Base-by-base conservation (phyloP, 2,888 invertebrate species). In the Dicroscelio sp. region DNA sequence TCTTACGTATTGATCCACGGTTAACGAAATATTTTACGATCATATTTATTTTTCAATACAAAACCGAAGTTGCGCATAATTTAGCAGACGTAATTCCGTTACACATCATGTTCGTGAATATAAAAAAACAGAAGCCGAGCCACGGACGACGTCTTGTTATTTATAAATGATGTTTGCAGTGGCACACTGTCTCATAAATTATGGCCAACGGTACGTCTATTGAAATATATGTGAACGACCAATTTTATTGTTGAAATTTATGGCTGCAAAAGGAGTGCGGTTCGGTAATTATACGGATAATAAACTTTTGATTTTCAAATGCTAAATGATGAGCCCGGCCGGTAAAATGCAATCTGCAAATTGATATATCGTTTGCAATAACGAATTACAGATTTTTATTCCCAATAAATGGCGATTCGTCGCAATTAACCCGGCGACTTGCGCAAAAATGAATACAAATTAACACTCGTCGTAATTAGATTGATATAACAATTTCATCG, bases 121-220 rank as follows among this genome's bases (percentile, higher is more conserved):
- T 55, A 58, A n/a, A 65, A 60, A 83, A 30, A 71, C 17, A 60
- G 10, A 71, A 71, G 20, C 27, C 27, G 69, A 6, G 65, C n/a
- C n/a, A n/a, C n/a, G n/a, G n/a, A n/a, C n/a, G n/a, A 85, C 58
- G n/a, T 67, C 31, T 73, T 73, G 30, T 85, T 85, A 76, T 65
- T 85, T 85, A 85, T 85, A 55, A 76, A 85, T 55, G 55, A 67
- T 76, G 55, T 85, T 85, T 76, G 38, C 78, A n/a, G n/a, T n/a
- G n/a, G n/a, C n/a, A n/a, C n/a, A n/a, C n/a, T n/a, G n/a, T n/a
- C n/a, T n/a, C n/a, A n/a, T n/a, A n/a, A n/a, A n/a, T n/a, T n/a
- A n/a, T n/a, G n/a, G n/a, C n/a, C n/a, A n/a, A n/a, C n/a, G n/a
- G n/a, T n/a, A n/a, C n/a, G n/a, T n/a, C n/a, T n/a, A n/a, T n/a